phyloP scores from a whole-genome alignment of 2,888 invertebrate species.

The Hedychridium roseum region DNA sequence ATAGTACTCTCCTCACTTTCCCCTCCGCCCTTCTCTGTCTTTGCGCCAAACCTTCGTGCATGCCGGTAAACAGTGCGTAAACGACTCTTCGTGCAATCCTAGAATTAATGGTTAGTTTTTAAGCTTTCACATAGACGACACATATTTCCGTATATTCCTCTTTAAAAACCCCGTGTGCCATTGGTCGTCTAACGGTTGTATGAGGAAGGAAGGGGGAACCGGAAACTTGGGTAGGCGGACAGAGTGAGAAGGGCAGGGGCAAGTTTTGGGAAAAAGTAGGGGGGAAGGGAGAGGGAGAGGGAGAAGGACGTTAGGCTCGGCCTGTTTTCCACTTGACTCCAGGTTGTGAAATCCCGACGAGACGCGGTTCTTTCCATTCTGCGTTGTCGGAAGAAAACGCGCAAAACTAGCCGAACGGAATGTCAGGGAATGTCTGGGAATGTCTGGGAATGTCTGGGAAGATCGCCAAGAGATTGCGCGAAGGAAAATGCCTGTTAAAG shows the following conservation, averaged over 20 bases:
- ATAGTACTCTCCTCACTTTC: too few species aligned
- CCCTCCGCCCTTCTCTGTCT: too few species aligned
- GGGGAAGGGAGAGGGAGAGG: background rate
- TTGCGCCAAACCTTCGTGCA: too few species aligned
- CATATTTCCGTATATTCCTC: conserved; percentile 1
- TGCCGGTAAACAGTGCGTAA: too few species aligned
- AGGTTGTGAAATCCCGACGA: conserved; percentile 3
- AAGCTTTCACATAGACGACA: conserved; percentile 16
- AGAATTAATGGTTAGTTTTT: conserved; percentile 43
- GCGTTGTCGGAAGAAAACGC: too few species aligned
- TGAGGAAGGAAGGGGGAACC: background rate
- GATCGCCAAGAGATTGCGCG: too few species aligned
- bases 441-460: too few species aligned
- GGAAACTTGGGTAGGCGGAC: background rate
- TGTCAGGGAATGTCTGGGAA: too few species aligned
- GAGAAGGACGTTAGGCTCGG: background rate
- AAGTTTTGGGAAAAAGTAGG: background rate
- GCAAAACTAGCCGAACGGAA: too few species aligned
- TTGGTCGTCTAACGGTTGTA: conserved; percentile 6
- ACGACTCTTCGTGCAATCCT: conserved; percentile 50
- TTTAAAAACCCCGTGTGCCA: too few species aligned
- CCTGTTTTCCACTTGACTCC: background rate
- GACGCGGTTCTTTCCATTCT: too few species aligned
- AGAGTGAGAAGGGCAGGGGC: background rate
- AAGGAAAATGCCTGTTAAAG: too few species aligned